Base-by-base conservation (phyloP, 2,888 invertebrate species). In the Leucozona laternaria region DNA sequence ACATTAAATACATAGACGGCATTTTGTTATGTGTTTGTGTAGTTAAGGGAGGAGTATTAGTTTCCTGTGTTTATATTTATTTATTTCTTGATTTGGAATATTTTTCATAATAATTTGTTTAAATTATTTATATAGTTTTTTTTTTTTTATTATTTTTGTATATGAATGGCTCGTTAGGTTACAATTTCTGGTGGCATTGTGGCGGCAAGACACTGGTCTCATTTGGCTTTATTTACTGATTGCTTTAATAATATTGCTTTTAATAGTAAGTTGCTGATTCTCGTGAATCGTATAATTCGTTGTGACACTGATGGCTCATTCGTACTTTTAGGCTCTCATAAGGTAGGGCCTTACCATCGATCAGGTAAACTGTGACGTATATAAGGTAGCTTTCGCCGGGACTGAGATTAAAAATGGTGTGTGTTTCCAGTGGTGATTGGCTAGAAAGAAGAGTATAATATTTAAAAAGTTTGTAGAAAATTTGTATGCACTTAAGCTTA, bases 361-460 rank as follows among this genome's bases (percentile, higher is more conserved):
- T 93, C 78, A 94, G 93, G 84, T 93, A 93, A 4, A 94, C 93
- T 0, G 94, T 94, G 11, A 95, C 93, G 89, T 95, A 94, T 17
- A 95, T 92, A 50, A 94, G 92, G 88, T 95, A 95, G 43, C 92
- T 93, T 88, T 93, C 93, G 11, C 94, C 94, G 1, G 94, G 93
- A 76, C 92, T 92, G 45, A 95, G 90, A 77, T 94, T 93, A 7
- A 92, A 91, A 22, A 92, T 91, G 22, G 91, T 91, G 53, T 91
- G 90, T 20, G 93, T 93, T 88, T 94, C 92, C n/a, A 94, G 92
- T 79, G 91, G 89, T 81, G 76, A 77, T 31, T 89, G 90, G 73
- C 94, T 94, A n/a, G 17, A 5, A 43, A n/a, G 90, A 68, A 91
- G 91, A n/a, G n/a, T n/a, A n/a, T n/a, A n/a, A n/a, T n/a, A n/a